Percentiles rank a stretch among this genome's conserved stretches.
Conservation (phyloP, 2,888 invertebrate genomes). For the Portevinia maculata region DNA sequence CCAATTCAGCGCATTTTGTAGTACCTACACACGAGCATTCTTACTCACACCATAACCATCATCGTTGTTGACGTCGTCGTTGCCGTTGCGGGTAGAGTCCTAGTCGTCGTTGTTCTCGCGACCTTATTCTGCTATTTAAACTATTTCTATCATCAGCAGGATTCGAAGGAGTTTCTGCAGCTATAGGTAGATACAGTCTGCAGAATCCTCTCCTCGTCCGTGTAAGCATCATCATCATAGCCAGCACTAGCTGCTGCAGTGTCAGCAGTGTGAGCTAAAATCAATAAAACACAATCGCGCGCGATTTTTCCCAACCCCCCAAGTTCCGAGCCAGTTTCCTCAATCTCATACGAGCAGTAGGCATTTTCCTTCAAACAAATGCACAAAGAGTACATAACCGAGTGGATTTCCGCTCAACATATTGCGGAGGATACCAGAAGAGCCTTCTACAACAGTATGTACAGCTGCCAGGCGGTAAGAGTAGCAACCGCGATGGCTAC, state of each 20-base stretch:
- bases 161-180: slow-evolving; percentile 70
- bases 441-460: slow-evolving; percentile 61
- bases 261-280: slow-evolving; percentile 64
- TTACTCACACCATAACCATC: slow-evolving; percentile 33
- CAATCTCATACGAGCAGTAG: slow-evolving; percentile 51
- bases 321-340: slow-evolving; percentile 39
- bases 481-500: slow-evolving; percentile 75
- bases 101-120: slow-evolving; percentile 55
- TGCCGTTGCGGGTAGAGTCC: slow-evolving; percentile 4
- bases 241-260: slow-evolving; percentile 35
- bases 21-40: slow-evolving; percentile 47
- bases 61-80: neutral
- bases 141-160: slow-evolving; percentile 70
- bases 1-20: slow-evolving; percentile 71
- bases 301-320: slow-evolving; percentile 57
- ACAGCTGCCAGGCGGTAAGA: slow-evolving; percentile 73
- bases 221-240: slow-evolving; percentile 31
- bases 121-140: slow-evolving; percentile 71
- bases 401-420: slow-evolving; percentile 73
- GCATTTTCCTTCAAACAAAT: slow-evolving; percentile 70
- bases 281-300: slow-evolving; percentile 74
- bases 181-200: slow-evolving; percentile 33
- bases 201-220: slow-evolving; percentile 27
- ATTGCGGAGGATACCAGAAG: slow-evolving; percentile 72
- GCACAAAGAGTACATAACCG: slow-evolving; percentile 71